These are phyloP conservation scores for Panagrolaimus sp. DNA, from an alignment of 1,140 invertebrate genomes.

Conservation along the genomic window DNA sequence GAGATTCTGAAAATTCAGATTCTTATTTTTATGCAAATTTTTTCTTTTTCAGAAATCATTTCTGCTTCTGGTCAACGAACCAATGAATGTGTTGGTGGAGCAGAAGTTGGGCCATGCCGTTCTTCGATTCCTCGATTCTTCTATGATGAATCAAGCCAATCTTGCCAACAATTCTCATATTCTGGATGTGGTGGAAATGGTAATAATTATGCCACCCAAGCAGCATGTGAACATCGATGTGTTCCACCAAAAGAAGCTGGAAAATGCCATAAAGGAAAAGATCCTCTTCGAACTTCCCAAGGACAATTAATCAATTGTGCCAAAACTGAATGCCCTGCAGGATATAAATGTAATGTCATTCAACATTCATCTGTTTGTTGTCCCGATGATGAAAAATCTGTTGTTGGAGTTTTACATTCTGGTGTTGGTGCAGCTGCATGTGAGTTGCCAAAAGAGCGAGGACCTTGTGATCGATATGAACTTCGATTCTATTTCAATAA, in stretches of 20 bases:
- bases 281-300: constrained; percentile 40
- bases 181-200: constrained; percentile 61
- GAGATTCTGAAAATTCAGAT: background rate
- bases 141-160: constrained; percentile 45
- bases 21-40: background rate
- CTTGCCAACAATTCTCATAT: constrained; percentile 46
- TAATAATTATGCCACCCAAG: constrained; percentile 58
- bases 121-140: constrained; percentile 40
- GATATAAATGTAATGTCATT: constrained; percentile 47
- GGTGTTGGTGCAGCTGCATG: constrained; percentile 28
- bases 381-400: constrained; percentile 44
- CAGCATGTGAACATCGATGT: constrained; percentile 53
- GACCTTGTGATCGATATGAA: constrained; percentile 57
- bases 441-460: constrained; percentile 54
- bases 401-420: background rate
- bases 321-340: constrained; percentile 46
- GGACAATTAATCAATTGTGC: constrained; percentile 50
- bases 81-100: constrained; percentile 49
- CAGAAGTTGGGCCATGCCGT: constrained; percentile 44
- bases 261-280: constrained; percentile 35
- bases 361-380: constrained; percentile 47
- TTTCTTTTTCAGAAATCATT: constrained; percentile 36
- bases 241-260: constrained; percentile 29
- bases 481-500: constrained; percentile 57
- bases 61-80: constrained; percentile 30